A percentile compares a stretch with the other conserved stretches of the same genome.
Conservation (phyloP, 2,888 invertebrate species). For the Metacarcinus magister region DNA sequence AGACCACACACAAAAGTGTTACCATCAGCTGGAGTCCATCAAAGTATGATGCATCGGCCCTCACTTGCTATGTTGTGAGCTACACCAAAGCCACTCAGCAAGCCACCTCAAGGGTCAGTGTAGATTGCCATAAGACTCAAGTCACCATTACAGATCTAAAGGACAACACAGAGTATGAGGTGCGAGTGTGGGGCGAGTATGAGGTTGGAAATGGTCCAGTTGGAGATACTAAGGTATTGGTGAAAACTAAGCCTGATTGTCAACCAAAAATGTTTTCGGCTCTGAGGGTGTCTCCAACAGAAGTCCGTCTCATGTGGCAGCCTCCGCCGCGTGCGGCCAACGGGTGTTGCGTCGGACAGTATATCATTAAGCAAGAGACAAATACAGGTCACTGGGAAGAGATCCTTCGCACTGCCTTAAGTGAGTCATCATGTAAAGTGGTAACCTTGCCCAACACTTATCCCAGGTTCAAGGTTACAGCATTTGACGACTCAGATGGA, state of each 20-base stretch:
- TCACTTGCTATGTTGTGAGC: background rate
- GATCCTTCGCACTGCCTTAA: background rate
- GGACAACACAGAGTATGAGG: constrained; percentile 43
- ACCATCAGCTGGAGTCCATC: background rate
- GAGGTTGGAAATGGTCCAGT: constrained; percentile 62
- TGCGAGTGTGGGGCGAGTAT: constrained; percentile 54
- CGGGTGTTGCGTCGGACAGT: background rate
- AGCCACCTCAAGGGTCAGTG: background rate
- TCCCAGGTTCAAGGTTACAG: background rate
- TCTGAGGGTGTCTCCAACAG: background rate
- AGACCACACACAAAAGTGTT: constrained; percentile 19
- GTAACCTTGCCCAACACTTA: background rate
- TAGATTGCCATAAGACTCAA: background rate
- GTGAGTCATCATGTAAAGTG: background rate
- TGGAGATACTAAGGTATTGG: background rate
- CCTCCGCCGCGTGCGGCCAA: background rate
- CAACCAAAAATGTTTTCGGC: background rate
- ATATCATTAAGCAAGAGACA: constrained; percentile 18
- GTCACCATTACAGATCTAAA: background rate
- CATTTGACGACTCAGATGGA: background rate
- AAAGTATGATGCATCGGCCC: background rate
- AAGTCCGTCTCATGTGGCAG: background rate
- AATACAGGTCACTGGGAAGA: background rate
- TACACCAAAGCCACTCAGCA: background rate
- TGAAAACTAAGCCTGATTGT: constrained; percentile 56